Percentiles rank a stretch among this genome's conserved stretches.
phyloP scores from a whole-genome alignment of 1,140 invertebrate species.

The Mamestra configurata region DNA sequence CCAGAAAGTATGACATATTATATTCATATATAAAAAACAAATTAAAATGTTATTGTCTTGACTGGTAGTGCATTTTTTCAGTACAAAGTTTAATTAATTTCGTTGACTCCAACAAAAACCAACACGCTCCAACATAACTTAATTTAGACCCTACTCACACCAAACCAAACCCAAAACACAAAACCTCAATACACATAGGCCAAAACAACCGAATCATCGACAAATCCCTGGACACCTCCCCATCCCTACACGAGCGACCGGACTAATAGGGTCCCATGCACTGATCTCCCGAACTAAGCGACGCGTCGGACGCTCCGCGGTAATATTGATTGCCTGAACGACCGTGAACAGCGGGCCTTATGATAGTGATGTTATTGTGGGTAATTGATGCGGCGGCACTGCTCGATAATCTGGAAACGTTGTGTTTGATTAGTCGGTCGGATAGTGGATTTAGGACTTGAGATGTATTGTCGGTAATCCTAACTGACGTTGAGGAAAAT shows the following conservation, averaged over 20 bases:
- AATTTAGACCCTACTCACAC: background rate
- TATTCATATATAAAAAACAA: too few relatives aligned
- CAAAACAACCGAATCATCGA: slow-evolving; percentile 22
- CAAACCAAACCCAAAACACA: background rate
- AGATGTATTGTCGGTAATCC: background rate
- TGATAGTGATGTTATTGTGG: slow-evolving; percentile 31
- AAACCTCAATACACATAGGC: background rate
- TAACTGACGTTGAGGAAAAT: background rate
- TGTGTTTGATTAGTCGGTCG: background rate
- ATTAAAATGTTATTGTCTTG: too few relatives aligned
- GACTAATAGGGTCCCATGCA: slow-evolving; percentile 48
- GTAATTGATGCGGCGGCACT: slow-evolving; percentile 28
- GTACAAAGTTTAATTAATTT: background rate
- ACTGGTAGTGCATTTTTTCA: too few relatives aligned
- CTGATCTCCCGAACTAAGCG: slow-evolving; percentile 45
- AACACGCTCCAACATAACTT: background rate
- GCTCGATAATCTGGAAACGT: slow-evolving; percentile 9
- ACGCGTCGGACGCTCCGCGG: slow-evolving; percentile 24
- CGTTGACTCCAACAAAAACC: too few relatives aligned
- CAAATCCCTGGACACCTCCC: slow-evolving; percentile 23
- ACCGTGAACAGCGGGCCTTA: slow-evolving; percentile 35
- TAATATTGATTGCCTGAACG: slow-evolving; percentile 51
- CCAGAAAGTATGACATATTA: too few relatives aligned
- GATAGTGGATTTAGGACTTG: background rate
- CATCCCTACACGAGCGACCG: slow-evolving; percentile 21